Evolutionary conservation across 2,797 vertebrate genomes (phyloP), one percentile per base, ranked within the genome.

Genomic region (Sylvia borin): DNA sequence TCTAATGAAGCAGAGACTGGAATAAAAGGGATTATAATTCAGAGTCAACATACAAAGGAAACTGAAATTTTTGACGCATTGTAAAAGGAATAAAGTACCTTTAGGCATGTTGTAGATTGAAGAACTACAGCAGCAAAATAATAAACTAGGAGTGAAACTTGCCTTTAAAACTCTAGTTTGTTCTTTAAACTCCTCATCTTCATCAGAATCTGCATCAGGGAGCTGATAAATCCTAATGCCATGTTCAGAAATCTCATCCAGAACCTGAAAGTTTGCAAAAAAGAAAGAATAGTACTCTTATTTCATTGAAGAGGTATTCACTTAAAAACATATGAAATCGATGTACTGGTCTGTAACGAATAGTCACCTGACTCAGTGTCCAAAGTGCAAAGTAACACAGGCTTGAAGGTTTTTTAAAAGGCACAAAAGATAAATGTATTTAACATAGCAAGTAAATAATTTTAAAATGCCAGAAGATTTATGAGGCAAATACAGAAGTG

Each of bases 221-320:
- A 99, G 98, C 97, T 99, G 99, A 96, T 99, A 99, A 92, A 99
- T 99, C 71, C 97, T 98, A 93, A 99, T 99, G 55, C 99, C 98
- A 1, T 99, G 99, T 87, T 99, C 99, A 25, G 98, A 98, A 70
- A 99, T 99, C 97, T 99, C 99, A 86, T 99, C 99, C 95, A 99
- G 97, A 96, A 99, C 98, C 99, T 99, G 77, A 65, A 61, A 34
- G 40, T 89, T 85, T 9, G 36, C 22, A 61, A 75, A 78, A 74
- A 66, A 51, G 10, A 18, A 57, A 40, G 8, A 73, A 45, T 3
- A 77, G 42, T 16, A 29, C 4, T 64, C 22, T 43, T 65, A 50
- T 32, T 71, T 84, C 11, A 70, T 2, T 26, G 40, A 62, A 88
- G 12, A 77, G 3, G 7, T 17, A 88, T 24, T n/a, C 45, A 24